These are phyloP conservation scores for Excalfactoria chinensis DNA, from an alignment of 2,113 vertebrate species.

Conservation along the genomic window DNA sequence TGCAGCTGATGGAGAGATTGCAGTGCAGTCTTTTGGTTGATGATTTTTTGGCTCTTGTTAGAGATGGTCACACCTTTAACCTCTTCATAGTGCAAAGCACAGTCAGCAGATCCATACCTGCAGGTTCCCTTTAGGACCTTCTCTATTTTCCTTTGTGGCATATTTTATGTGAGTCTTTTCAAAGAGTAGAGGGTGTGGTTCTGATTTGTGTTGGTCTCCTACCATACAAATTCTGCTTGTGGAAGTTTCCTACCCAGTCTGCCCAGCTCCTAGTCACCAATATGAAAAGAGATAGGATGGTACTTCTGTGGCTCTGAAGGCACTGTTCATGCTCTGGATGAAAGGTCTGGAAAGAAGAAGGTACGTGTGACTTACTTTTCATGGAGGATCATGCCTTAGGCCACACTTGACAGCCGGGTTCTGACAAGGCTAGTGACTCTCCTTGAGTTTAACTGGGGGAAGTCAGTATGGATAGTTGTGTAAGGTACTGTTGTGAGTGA, in stretches of 20 bases:
- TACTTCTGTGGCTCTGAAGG: neutral
- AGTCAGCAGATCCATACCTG: neutral
- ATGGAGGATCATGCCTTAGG: neutral
- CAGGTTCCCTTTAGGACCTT: neutral
- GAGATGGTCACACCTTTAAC: neutral
- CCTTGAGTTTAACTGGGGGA: neutral
- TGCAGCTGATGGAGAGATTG: neutral
- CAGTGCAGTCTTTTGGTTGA: neutral
- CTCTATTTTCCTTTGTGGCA: neutral
- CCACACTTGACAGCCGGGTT: neutral
- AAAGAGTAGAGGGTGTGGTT: neutral
- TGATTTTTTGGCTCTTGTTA: neutral
- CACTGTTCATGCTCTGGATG: neutral
- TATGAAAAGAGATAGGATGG: neutral
- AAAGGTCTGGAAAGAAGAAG: neutral
- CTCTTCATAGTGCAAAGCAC: neutral
- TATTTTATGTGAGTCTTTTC: neutral
- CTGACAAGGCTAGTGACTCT: neutral
- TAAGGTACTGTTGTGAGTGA: neutral
- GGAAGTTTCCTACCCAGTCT: neutral
- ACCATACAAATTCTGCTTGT: too few species aligned
- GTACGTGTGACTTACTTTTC: fast-evolving
- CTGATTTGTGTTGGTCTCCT: neutral
- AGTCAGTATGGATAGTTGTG: neutral
- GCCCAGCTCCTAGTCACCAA: neutral